These are phyloP conservation scores for Xestia ashworthii DNA, from an alignment of 2,888 invertebrate species.

Conservation along the genomic window DNA sequence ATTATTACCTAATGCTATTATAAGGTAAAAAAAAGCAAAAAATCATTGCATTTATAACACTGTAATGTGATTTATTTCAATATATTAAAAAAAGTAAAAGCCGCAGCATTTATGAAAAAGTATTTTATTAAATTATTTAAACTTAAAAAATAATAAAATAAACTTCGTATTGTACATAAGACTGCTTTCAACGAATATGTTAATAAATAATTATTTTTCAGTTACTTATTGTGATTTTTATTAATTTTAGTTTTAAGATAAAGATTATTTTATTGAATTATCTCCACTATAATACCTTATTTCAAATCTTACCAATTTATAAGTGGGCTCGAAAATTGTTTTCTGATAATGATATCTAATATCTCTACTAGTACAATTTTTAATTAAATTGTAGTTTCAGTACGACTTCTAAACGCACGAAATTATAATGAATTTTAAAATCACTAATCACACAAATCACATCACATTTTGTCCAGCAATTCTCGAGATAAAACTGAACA, in stretches of 20 bases:
- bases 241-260: conserved; percentile 10
- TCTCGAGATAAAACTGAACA: conserved; percentile 8
- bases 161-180: conserved; percentile 65
- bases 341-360: too few species aligned
- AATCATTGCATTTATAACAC: conserved; percentile 38
- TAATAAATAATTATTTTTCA: conserved; percentile 28
- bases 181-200: conserved; percentile 70
- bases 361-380: conserved; percentile 61
- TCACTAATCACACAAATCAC: background rate
- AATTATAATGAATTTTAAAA: conserved; percentile 19
- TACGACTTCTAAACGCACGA: conserved; percentile 47
- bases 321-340: background rate
- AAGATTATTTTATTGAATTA: background rate
- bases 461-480: conserved; percentile 15
- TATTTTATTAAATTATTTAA: background rate
- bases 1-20: background rate
- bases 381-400: conserved; percentile 61
- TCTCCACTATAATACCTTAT: conserved; percentile 40
- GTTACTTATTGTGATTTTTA: conserved; percentile 46
- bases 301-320: background rate
- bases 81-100: background rate
- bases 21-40: conserved; percentile 1
- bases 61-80: conserved; percentile 5
- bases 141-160: background rate
- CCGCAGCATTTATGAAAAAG: conserved; percentile 1